These are phyloP conservation scores for Aselliscus stoliczkanus DNA, from an alignment of 2,797 vertebrate genomes.

Conservation along the genomic window DNA sequence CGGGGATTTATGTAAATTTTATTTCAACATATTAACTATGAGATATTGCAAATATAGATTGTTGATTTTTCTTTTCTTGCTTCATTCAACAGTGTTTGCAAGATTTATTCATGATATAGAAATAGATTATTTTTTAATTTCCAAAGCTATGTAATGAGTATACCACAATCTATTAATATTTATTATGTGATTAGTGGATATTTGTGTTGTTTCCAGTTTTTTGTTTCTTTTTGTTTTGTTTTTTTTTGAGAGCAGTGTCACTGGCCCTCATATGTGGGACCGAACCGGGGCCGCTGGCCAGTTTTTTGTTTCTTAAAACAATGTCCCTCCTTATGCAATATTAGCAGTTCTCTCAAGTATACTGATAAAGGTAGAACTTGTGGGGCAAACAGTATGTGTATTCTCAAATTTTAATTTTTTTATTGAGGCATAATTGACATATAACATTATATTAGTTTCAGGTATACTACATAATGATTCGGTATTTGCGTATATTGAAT, in stretches of 20 bases:
- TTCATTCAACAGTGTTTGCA: not conserved
- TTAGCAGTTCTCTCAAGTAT: not conserved
- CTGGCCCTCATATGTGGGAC: no score
- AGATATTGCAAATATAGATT: not conserved
- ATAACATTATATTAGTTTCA: not conserved
- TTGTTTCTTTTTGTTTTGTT: no score
- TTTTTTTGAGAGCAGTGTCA: no score
- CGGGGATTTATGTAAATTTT: conserved; percentile 36
- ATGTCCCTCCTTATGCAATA: not conserved
- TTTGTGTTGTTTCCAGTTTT: not conserved
- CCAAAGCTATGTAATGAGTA: not conserved
- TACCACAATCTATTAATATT: not conserved
- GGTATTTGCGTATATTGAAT: not conserved
- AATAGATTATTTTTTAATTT: not conserved
- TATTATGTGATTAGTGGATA: not conserved
- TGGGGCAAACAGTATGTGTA: not conserved
- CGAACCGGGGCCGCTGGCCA: no score
- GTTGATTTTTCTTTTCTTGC: not conserved
- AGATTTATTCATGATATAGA: not conserved
- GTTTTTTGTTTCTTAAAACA: not conserved
- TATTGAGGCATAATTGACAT: not conserved
- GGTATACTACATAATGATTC: not conserved
- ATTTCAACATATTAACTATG: not conserved
- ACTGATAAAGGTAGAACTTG: not conserved
- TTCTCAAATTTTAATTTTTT: not conserved